Evolutionary conservation across 2,113 vertebrate genomes (phyloP).

Genomic region (Podocnemis expansa): DNA sequence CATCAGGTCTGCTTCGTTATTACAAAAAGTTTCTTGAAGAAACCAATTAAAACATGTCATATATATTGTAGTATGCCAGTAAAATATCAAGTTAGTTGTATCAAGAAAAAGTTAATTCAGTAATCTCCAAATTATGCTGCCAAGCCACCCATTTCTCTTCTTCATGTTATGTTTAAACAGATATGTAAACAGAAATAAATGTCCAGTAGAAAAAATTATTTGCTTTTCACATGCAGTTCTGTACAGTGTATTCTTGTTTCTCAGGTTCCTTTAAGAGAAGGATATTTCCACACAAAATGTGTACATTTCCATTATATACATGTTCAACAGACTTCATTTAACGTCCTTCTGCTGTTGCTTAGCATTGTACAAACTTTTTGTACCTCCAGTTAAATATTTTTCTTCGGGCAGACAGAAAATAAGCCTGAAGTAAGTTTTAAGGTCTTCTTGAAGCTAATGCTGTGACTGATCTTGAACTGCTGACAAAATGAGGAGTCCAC

Average conservation of each 20-base stretch:
- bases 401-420: slow-evolving; percentile 45
- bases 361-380: background rate
- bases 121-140: background rate
- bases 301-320: slow-evolving; percentile 67
- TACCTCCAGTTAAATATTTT: slow-evolving; percentile 51
- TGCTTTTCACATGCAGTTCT: slow-evolving; percentile 70
- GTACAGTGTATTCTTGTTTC: slow-evolving; percentile 56
- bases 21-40: background rate
- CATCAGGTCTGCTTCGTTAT: background rate
- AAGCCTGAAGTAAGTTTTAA: slow-evolving; percentile 51
- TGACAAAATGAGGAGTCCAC: slow-evolving; percentile 83
- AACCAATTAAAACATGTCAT: background rate
- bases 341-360: slow-evolving; percentile 26
- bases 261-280: slow-evolving; percentile 11
- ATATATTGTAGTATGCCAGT: background rate
- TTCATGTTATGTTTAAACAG: slow-evolving; percentile 28
- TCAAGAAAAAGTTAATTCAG: background rate
- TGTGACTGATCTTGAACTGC: slow-evolving; percentile 75
- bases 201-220: slow-evolving; percentile 72
- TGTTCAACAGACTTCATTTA: slow-evolving; percentile 36
- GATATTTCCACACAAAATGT: slow-evolving; percentile 52
- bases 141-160: slow-evolving; percentile 18
- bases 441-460: slow-evolving; percentile 42
- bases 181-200: slow-evolving; percentile 70
- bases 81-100: background rate